Evolutionary conservation across 2,888 invertebrate genomes (phyloP).

Genomic region (Xestia xanthographa): DNA sequence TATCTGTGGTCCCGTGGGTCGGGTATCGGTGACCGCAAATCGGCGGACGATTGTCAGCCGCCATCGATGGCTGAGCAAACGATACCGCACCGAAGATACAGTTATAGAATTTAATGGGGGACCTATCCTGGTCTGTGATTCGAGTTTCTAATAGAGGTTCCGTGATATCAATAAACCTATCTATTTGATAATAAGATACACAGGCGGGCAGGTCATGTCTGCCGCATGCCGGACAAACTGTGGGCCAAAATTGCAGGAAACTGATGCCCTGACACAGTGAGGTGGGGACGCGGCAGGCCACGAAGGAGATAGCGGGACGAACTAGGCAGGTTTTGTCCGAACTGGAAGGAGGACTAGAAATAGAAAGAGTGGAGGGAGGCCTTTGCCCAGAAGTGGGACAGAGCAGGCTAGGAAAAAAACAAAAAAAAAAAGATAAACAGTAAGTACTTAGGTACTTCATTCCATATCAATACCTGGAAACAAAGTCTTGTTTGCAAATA

Average conservation of each 20-base stretch:
- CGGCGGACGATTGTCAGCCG: slow-evolving; percentile 64
- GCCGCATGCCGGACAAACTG: too few relatives aligned
- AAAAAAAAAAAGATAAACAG: too few relatives aligned
- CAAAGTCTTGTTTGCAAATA: slow-evolving; percentile 28
- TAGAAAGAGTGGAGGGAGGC: too few relatives aligned
- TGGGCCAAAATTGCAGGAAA: too few relatives aligned
- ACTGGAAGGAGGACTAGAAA: too few relatives aligned
- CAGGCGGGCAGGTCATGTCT: too few relatives aligned
- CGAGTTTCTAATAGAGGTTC: slow-evolving; percentile 36
- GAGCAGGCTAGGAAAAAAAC: too few relatives aligned
- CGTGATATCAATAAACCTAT: slow-evolving; percentile 25
- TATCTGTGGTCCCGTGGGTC: slow-evolving; percentile 61
- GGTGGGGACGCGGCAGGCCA: too few relatives aligned
- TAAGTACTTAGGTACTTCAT: background rate
- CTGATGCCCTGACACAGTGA: too few relatives aligned
- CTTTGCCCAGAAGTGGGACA: too few relatives aligned
- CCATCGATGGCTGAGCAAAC: slow-evolving; percentile 60
- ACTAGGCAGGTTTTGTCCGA: too few relatives aligned
- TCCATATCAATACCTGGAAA: slow-evolving; percentile 29
- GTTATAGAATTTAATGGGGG: slow-evolving; percentile 53
- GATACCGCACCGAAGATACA: slow-evolving; percentile 38
- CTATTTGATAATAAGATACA: background rate
- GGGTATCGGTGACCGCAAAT: slow-evolving; percentile 70
- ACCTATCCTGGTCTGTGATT: slow-evolving; percentile 7
- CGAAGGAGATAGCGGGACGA: too few relatives aligned